A percentile compares a stretch with the other conserved stretches of the same genome.
Evolutionary conservation across 2,113 vertebrate genomes (phyloP).

Genomic region (Pollimyrus isidori): DNA sequence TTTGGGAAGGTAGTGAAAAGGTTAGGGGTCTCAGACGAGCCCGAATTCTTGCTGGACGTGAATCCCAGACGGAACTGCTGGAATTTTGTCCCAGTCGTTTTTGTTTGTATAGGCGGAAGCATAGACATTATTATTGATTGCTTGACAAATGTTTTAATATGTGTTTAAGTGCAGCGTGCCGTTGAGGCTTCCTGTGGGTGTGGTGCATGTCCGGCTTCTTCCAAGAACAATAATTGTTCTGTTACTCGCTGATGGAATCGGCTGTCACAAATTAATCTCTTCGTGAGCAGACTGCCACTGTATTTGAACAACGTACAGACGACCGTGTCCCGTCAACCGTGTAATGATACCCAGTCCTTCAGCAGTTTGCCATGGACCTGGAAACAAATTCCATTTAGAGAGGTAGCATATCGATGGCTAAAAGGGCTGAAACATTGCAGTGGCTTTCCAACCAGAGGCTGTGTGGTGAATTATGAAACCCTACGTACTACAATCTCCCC

Average conservation of each 20-base stretch:
- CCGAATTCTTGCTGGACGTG: neutral
- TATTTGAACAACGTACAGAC: neutral
- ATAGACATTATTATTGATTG: neutral
- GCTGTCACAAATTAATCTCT: neutral
- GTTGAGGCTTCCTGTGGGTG: neutral
- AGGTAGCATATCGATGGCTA: neutral
- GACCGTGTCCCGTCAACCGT: neutral
- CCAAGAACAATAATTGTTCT: conserved; percentile 8
- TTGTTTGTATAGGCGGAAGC: neutral
- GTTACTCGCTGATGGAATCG: neutral
- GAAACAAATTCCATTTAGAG: neutral
- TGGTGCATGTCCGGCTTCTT: neutral
- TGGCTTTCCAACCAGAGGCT: neutral
- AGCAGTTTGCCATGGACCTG: neutral
- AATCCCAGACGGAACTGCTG: neutral
- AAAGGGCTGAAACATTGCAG: neutral
- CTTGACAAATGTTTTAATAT: neutral
- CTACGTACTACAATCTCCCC: neutral
- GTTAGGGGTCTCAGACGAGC: neutral
- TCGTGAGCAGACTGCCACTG: neutral
- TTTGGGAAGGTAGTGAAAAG: neutral
- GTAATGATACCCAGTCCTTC: neutral
- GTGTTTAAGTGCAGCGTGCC: neutral
- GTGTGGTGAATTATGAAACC: neutral
- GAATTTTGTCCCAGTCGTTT: neutral